Percentiles rank a stretch among this genome's conserved stretches.
phyloP scores from a whole-genome alignment of 2,888 invertebrate genomes.

The Stictocephala bisonia region DNA sequence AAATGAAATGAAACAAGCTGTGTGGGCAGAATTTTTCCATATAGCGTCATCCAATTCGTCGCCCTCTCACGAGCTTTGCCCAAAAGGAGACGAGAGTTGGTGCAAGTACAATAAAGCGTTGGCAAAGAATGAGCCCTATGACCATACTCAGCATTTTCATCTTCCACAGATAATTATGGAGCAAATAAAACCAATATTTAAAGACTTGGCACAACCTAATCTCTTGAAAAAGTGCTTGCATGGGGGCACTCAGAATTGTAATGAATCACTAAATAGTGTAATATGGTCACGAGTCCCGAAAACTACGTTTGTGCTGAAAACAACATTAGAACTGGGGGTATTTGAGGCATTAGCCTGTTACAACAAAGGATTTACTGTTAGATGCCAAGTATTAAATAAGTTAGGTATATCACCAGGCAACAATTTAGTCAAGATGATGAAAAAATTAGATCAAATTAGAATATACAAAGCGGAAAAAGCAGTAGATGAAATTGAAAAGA shows the following conservation, averaged over 20 bases:
- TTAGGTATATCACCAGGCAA: slow-evolving; percentile 28
- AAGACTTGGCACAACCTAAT: background rate
- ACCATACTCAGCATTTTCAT: background rate
- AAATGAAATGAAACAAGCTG: slow-evolving; percentile 53
- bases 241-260: slow-evolving; percentile 31
- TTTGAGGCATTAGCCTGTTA: slow-evolving; percentile 10
- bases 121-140: slow-evolving; percentile 1
- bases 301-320: background rate
- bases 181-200: slow-evolving; percentile 28
- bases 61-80: slow-evolving; percentile 56
- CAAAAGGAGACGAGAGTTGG: slow-evolving; percentile 31
- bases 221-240: slow-evolving; percentile 31
- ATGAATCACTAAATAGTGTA: slow-evolving; percentile 21
- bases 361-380: slow-evolving; percentile 17
- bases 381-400: slow-evolving; percentile 9
- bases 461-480: slow-evolving; percentile 11
- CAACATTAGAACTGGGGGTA: background rate
- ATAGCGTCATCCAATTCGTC: slow-evolving; percentile 55
- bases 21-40: slow-evolving; percentile 59
- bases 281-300: slow-evolving; percentile 35
- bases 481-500: slow-evolving; percentile 9
- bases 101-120: slow-evolving; percentile 49
- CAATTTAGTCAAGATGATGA: slow-evolving; percentile 31
- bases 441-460: slow-evolving; percentile 19
- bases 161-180: too few relatives aligned